These are phyloP conservation scores for Muscicapa comitata DNA, from an alignment of 2,797 vertebrate species.

Conservation along the genomic window DNA sequence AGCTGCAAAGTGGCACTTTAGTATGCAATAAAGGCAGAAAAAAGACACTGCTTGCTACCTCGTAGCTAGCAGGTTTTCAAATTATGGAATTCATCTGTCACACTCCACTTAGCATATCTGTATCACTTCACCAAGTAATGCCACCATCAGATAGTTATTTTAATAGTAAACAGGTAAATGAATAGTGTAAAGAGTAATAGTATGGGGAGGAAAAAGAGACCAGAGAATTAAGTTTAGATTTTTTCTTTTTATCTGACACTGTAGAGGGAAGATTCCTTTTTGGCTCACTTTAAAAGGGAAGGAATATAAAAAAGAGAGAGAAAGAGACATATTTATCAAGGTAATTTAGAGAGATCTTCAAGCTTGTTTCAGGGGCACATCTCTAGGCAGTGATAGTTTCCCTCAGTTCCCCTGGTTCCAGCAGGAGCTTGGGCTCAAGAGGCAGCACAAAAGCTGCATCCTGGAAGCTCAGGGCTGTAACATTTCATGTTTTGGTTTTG, in stretches of 20 bases:
- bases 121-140: slow-evolving; percentile 44
- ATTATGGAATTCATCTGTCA: slow-evolving; percentile 69
- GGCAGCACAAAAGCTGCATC: background rate
- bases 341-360: background rate
- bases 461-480: background rate
- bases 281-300: background rate
- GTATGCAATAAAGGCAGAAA: slow-evolving; percentile 60
- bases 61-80: slow-evolving; percentile 49
- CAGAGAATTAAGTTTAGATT: slow-evolving; percentile 4
- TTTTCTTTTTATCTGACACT: background rate
- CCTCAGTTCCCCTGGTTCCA: rapidly evolving
- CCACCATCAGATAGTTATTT: slow-evolving; percentile 52
- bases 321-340: background rate
- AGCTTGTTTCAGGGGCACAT: background rate
- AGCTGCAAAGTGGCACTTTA: slow-evolving; percentile 35
- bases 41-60: slow-evolving; percentile 29
- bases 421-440: background rate
- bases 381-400: background rate
- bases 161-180: slow-evolving; percentile 63
- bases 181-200: slow-evolving; percentile 29
- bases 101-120: slow-evolving; percentile 54
- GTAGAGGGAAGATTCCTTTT: background rate
- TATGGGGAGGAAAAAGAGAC: background rate
- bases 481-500: background rate
- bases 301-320: background rate